Percentiles rank a stretch among this genome's conserved stretches.
These are phyloP conservation scores for Sebastes elongatus DNA, from an alignment of 2,797 vertebrate species.

Conservation along the genomic window DNA sequence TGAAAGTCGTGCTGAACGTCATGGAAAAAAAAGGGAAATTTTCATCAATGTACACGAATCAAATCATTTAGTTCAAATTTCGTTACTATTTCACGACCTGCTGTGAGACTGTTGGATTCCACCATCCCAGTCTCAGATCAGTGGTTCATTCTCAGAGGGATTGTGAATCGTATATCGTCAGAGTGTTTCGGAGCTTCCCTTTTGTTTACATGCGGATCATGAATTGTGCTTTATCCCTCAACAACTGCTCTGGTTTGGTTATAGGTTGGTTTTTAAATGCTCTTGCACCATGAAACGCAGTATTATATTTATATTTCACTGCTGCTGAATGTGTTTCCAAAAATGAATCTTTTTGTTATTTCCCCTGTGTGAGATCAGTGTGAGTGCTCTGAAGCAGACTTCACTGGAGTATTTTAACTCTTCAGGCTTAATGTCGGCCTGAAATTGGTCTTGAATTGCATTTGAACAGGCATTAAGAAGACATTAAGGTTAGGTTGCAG, in stretches of 20 bases:
- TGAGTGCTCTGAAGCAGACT: not conserved
- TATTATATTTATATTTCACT: not conserved
- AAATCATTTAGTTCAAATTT: too few relatives aligned
- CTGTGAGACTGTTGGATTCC: too few relatives aligned
- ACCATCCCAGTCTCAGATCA: too few relatives aligned
- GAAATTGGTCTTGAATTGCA: slow-evolving; percentile 11
- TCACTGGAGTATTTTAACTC: not conserved
- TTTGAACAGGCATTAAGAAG: slow-evolving; percentile 5
- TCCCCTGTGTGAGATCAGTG: not conserved
- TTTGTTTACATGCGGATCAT: too few relatives aligned
- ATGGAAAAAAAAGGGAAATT: too few relatives aligned
- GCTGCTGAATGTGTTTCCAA: not conserved
- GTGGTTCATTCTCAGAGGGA: too few relatives aligned
- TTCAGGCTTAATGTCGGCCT: not conserved
- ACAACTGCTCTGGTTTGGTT: not conserved
- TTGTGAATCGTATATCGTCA: too few relatives aligned
- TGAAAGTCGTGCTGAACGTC: too few relatives aligned
- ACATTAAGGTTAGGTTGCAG: not conserved
- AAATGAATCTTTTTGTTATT: not conserved
- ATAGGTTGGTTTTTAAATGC: not conserved
- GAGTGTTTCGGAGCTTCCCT: too few relatives aligned
- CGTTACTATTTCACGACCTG: too few relatives aligned
- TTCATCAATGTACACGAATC: too few relatives aligned
- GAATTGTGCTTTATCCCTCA: not conserved
- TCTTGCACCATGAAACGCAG: not conserved